Percentiles rank a stretch among this genome's conserved stretches.
These are phyloP conservation scores for Agonopterix subpropinquella DNA, from an alignment of 2,888 invertebrate species.

Conservation along the genomic window DNA sequence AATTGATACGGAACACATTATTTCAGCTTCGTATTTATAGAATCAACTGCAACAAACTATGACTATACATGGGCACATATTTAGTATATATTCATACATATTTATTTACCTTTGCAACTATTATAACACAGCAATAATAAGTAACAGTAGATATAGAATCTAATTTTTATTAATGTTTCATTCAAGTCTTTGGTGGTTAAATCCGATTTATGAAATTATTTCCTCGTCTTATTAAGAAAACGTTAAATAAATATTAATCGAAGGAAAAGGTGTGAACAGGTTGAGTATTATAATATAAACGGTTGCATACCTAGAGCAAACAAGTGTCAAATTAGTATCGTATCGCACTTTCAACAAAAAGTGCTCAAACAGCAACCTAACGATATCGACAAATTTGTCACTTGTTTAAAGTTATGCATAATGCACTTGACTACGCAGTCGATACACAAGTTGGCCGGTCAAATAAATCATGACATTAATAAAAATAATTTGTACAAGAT, in stretches of 20 bases:
- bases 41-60: slow-evolving; percentile 9
- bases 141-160: slow-evolving; percentile 13
- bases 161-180: slow-evolving; percentile 20
- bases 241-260: slow-evolving; percentile 1
- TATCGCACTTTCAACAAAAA: slow-evolving; percentile 32
- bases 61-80: slow-evolving; percentile 4
- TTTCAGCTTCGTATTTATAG: slow-evolving; percentile 25
- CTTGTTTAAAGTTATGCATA: slow-evolving; percentile 11
- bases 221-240: slow-evolving; percentile 1
- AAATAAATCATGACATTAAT: slow-evolving; percentile 42
- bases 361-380: slow-evolving; percentile 35
- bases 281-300: slow-evolving; percentile 29
- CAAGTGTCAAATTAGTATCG: slow-evolving; percentile 34
- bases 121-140: slow-evolving; percentile 12
- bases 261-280: slow-evolving; percentile 7
- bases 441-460: slow-evolving; percentile 20
- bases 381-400: slow-evolving; percentile 18
- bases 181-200: slow-evolving; percentile 46
- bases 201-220: slow-evolving; percentile 21
- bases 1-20: slow-evolving; percentile 58
- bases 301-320: slow-evolving; percentile 20
- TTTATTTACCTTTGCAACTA: slow-evolving; percentile 8
- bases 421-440: slow-evolving; percentile 12
- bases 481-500: slow-evolving; percentile 65
- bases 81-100: slow-evolving; percentile 10